Percentiles rank a stretch among this genome's conserved stretches.
Conservation (phyloP, 2,888 invertebrate genomes). For the Panorpa germanica region DNA sequence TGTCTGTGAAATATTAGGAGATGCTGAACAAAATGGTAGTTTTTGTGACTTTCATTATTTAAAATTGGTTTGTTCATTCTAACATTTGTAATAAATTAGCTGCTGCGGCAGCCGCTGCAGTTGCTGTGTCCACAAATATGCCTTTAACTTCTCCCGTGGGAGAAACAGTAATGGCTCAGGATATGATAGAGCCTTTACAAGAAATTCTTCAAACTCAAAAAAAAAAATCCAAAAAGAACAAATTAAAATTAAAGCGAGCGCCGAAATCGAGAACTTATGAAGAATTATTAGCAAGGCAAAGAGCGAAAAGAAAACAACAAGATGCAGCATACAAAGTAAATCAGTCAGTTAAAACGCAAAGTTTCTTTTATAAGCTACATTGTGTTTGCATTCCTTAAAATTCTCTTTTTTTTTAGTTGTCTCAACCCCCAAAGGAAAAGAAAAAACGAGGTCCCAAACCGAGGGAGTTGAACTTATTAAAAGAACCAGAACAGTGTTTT, state of each 20-base stretch:
- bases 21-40: slow-evolving; percentile 4
- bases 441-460: slow-evolving; percentile 2
- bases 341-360: slow-evolving; percentile 4
- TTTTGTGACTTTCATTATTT: too few relatives aligned
- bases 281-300: slow-evolving; percentile 5
- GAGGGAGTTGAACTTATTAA: slow-evolving; percentile 11
- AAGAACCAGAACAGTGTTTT: slow-evolving; percentile 16
- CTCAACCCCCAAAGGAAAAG: background rate
- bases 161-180: background rate
- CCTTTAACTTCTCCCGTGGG: background rate
- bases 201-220: background rate
- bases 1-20: slow-evolving; percentile 9
- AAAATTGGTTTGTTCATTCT: too few relatives aligned
- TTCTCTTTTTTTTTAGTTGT: background rate
- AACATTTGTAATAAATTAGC: slow-evolving; percentile 2
- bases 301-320: slow-evolving; percentile 7
- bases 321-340: slow-evolving; percentile 7
- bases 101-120: slow-evolving; percentile 3
- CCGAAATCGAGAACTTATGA: too few relatives aligned
- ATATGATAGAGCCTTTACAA: background rate
- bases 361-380: background rate
- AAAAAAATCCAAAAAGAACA: slow-evolving; percentile 3
- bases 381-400: background rate
- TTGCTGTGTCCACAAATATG: slow-evolving; percentile 1
- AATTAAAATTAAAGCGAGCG: slow-evolving; percentile 4